Base-by-base conservation (phyloP, 2,113 vertebrate species). In the Pangasianodon hypophthalmus region DNA sequence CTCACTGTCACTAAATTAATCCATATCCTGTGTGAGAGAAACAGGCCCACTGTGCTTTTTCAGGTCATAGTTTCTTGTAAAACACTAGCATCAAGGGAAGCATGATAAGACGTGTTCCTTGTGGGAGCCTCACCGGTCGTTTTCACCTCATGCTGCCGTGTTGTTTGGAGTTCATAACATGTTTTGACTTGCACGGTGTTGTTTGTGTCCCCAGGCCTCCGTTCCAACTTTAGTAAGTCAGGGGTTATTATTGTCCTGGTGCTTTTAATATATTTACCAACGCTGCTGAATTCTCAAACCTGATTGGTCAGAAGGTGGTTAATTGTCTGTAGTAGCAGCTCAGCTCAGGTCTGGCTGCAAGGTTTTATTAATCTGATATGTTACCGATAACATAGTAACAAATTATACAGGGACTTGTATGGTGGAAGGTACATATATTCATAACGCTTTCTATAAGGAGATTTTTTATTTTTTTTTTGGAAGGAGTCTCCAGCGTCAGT, bases 141-240 rank as follows among this genome's bases (percentile, higher is more conserved):
- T 85, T 91, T 80, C 85, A 85, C 88, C 71, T 81, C 88, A 44
- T 84, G 56, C 37, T 41, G 82, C 54, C 2, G 37, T 85, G 88
- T 90, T 91, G 82, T 90, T 91, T 86, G 58, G 82, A 88, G 88
- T 87, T 85, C 71, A 73, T 54, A 84, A 83, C 91, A 48, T 85
- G 91, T 84, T 88, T 88, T 64, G 82, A 91, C 91, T 86, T 71
- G 90, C 82, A 89, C 14, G 7, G 56, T 85, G 81, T 86, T 91
- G 64, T 85, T 90, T 85, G 86, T 82, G 84, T 79, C 84, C 71
- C 79, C 77, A 60, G 67, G 88, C 84, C 41, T 41, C 21, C 60
- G 81, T 48, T 81, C 69, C 87, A 88, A 88, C 54, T 89, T 85
- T 85, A 75, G 71, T 52, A 73, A 24, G 21, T 84, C 16, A 41